Conservation (phyloP, 2,888 invertebrate genomes). For the Ditula angustiorana region DNA sequence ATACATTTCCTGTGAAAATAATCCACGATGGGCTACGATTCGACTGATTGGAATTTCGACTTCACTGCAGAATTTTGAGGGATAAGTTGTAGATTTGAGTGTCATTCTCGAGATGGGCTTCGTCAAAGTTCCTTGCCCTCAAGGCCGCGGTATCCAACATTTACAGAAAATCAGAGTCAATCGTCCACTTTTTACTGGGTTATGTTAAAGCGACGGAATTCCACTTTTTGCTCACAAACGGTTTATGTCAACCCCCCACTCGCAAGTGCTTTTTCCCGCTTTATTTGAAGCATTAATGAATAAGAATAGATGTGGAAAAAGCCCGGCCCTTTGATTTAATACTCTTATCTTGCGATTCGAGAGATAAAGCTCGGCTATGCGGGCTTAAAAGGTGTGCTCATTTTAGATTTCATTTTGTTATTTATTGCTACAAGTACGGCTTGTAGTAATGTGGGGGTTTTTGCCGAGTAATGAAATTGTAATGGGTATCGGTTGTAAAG, state of each 20-base stretch:
- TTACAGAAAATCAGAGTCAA: conserved; percentile 42
- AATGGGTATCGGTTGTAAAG: conserved; percentile 12
- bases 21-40: too few species aligned
- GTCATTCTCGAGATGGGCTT: too few species aligned
- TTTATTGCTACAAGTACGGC: conserved; percentile 41
- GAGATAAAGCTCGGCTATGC: conserved; percentile 50
- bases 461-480: conserved; percentile 19
- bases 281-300: conserved; percentile 83
- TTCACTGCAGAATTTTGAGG: too few species aligned
- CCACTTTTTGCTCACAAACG: conserved; percentile 66
- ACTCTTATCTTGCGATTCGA: conserved; percentile 66
- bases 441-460: conserved; percentile 19
- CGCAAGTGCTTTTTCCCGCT: conserved; percentile 67
- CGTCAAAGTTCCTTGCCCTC: conserved; percentile 29
- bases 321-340: conserved; percentile 74
- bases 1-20: too few species aligned
- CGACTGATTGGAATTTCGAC: too few species aligned
- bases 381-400: conserved; percentile 39
- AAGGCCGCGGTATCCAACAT: conserved; percentile 35
- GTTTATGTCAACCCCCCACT: conserved; percentile 83
- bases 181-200: conserved; percentile 56
- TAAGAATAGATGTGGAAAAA: conserved; percentile 78
- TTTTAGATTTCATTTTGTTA: conserved; percentile 46
- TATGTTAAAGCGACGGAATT: conserved; percentile 64
- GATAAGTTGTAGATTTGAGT: too few species aligned